Base-by-base conservation (phyloP, 2,113 vertebrate species). In the Leptobrachium ailaonicum region DNA sequence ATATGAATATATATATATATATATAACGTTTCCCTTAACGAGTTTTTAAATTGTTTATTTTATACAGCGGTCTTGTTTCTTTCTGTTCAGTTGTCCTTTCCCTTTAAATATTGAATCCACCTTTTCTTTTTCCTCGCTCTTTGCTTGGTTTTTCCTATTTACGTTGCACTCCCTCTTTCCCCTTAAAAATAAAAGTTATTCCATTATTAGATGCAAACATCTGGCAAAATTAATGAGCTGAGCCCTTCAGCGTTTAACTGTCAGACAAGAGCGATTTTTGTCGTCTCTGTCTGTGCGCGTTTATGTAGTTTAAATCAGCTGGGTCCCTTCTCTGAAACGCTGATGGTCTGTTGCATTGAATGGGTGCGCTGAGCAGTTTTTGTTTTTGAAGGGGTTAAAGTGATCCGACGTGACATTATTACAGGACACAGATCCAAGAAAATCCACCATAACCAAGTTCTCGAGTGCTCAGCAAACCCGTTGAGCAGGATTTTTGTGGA, bases 401-500 rank as follows among this genome's bases (percentile, higher is more conserved):
- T 44, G 9, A 70, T 70, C 66, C 41, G 20, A 44, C 75, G 42
- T 75, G 41, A 42, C 53, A 54, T 69, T 67, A 66, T 54, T 50
- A 13, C 4, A 56, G 66, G 41, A 56, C 2, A 14, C 44, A 40
- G 4, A 43, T 44, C 66, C 76, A 58, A 32, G 14, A n/a, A 9
- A 71, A 45, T 71, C 43, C 4, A 2, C 67, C 11, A 4, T 43
- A 78, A 70, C 67, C 54, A 20, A 40, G 62, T 20, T 64, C 62
- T 40, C 40, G 4, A 64, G 56, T 40, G 20, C 4, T 20, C 62
- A 20, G 62, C 6, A 78, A 78, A 78, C 76, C 47, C n/a, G 76
- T 78, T 56, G 2, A 78, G 68, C 76, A 70, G 76, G 76, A 78
- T 78, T 78, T 78, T 78, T 66, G 60, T 50, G 67, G 56, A 14